Conservation (phyloP, 2,888 invertebrate genomes). For the Acrocera orbiculus region DNA sequence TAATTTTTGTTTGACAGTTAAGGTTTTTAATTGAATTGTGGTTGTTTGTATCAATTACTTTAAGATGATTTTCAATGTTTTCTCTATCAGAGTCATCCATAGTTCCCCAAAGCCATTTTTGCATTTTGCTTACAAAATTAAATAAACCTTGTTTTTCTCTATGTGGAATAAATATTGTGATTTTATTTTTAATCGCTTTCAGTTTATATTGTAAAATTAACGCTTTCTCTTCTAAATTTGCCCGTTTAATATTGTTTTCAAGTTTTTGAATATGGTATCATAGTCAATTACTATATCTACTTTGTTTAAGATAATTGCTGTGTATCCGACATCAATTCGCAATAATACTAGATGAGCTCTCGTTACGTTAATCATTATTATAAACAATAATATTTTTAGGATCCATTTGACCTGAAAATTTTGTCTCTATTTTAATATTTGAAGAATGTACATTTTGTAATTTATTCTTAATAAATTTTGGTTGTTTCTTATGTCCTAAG, state of each 20-base stretch:
- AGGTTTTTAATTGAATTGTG: constrained; percentile 3
- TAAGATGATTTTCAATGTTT: constrained; percentile 4
- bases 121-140: neutral
- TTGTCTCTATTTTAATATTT: neutral
- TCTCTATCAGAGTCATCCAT: neutral
- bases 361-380: neutral
- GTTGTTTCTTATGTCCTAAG: constrained; percentile 1
- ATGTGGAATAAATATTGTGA: no score
- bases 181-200: neutral
- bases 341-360: neutral
- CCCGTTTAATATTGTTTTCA: neutral
- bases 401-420: constrained; percentile 1
- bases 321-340: constrained; percentile 1
- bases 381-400: neutral
- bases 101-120: constrained; percentile 5
- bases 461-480: constrained; percentile 1
- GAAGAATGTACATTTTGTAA: neutral
- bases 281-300: neutral
- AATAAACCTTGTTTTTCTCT: constrained; percentile 3
- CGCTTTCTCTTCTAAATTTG: neutral
- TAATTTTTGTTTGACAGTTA: constrained; percentile 3
- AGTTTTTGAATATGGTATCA: no score
- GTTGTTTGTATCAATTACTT: constrained; percentile 2
- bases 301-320: constrained; percentile 1
- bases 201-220: constrained; percentile 1